These are phyloP conservation scores for Caenorhabditis virilis DNA, from an alignment of 2,888 invertebrate genomes.

Conservation along the genomic window DNA sequence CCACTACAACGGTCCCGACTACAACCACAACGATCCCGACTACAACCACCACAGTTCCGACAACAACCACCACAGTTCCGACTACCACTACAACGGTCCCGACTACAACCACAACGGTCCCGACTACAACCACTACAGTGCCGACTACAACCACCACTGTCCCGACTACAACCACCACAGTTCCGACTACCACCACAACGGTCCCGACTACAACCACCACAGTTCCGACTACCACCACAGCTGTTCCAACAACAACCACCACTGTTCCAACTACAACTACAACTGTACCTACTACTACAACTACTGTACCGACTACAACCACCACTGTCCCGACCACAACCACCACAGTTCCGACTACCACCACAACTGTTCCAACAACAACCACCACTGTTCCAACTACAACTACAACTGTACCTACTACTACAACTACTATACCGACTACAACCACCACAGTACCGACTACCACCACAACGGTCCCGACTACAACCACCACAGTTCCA, in stretches of 20 bases:
- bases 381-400: slow-evolving; percentile 7
- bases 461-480: slow-evolving; percentile 5
- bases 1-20: neutral
- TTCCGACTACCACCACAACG: neutral
- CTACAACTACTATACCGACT: slow-evolving; percentile 5
- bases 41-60: neutral
- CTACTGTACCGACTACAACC: slow-evolving; percentile 7
- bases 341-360: slow-evolving; percentile 5
- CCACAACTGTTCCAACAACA: slow-evolving; percentile 6
- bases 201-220: neutral
- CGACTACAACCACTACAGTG: neutral
- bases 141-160: neutral
- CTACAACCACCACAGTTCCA: slow-evolving; percentile 4
- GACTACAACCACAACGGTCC: neutral
- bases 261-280: neutral
- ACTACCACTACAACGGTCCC: neutral
- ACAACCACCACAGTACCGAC: slow-evolving; percentile 6
- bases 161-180: neutral
- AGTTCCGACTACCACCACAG: neutral
- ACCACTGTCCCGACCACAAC: slow-evolving; percentile 13
- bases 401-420: neutral
- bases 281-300: slow-evolving; percentile 9
- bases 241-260: neutral
- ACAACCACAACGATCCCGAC: neutral
- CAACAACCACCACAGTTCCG: neutral